Conservation (phyloP, 2,113 vertebrate species). For the Pleuronectes platessa region DNA sequence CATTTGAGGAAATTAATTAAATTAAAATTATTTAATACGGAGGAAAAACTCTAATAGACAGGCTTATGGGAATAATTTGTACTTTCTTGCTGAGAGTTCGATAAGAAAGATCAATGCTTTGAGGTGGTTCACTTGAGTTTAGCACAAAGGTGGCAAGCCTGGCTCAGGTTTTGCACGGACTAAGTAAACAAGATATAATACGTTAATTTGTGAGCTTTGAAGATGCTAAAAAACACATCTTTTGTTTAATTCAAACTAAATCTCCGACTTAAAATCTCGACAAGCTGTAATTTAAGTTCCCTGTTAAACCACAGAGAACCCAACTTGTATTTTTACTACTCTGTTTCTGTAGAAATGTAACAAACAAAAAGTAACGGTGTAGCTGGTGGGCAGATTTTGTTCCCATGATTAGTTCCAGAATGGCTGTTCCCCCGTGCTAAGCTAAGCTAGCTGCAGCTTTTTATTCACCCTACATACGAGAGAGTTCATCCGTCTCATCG, state of each 20-base stretch:
- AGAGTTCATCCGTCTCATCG: neutral
- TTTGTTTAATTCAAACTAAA: no score
- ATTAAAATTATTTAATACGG: neutral
- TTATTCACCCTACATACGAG: no score
- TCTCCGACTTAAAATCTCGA: no score
- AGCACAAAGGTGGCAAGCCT: slow-evolving; percentile 1
- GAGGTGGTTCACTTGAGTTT: neutral
- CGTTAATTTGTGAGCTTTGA: neutral
- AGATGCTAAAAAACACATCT: no score
- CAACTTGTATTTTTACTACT: no score
- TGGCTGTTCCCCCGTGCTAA: neutral
- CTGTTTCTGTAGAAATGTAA: no score
- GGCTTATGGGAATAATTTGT: neutral
- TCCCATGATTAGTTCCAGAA: neutral
- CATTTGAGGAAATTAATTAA: neutral
- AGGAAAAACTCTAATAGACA: neutral
- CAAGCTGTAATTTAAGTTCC: no score
- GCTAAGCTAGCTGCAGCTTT: neutral
- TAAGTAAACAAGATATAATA: neutral
- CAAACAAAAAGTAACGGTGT: no score
- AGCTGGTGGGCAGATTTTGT: no score
- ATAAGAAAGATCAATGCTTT: neutral
- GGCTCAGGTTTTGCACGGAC: neutral
- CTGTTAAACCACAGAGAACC: no score
- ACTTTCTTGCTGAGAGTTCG: neutral